Evolutionary conservation across 2,113 vertebrate genomes (phyloP).

Genomic region (Struthio camelus): DNA sequence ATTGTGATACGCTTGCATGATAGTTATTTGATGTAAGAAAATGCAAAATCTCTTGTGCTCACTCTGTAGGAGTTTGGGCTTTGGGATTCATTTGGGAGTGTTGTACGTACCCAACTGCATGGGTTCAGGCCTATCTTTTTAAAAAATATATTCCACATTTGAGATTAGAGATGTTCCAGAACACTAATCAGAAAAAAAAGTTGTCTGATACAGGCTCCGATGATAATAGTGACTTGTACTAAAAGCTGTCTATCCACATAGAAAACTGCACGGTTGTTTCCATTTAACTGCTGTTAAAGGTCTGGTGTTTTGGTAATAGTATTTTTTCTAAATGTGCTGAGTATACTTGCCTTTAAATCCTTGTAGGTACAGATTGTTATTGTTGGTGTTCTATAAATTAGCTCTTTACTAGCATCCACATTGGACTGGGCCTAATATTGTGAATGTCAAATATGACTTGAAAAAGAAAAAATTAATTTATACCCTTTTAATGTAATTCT

Average conservation of each 20-base stretch:
- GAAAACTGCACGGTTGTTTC: conserved; percentile 40
- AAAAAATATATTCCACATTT: conserved; percentile 19
- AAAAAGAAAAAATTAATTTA: conserved; percentile 49
- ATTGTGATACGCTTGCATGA: conserved; percentile 41
- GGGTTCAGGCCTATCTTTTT: conserved; percentile 21
- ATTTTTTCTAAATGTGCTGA: conserved; percentile 24
- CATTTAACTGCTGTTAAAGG: conserved; percentile 40
- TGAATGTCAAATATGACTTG: conserved; percentile 33
- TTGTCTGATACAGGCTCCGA: conserved; percentile 16
- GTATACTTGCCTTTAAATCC: conserved; percentile 30
- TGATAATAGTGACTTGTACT: conserved; percentile 11
- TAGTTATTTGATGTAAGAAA: conserved; percentile 38
- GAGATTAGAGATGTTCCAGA: not conserved
- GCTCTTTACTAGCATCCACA: conserved; percentile 25
- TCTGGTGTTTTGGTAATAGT: not conserved
- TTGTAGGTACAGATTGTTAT: conserved; percentile 4
- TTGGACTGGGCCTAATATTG: conserved; percentile 17
- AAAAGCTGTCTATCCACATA: not conserved
- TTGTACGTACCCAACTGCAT: not conserved
- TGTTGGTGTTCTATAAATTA: conserved; percentile 38
- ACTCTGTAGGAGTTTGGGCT: conserved; percentile 49
- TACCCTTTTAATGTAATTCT: not conserved
- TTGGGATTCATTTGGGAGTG: conserved; percentile 29
- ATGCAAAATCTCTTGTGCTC: conserved; percentile 32
- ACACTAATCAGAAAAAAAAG: not conserved